Conservation (phyloP, 2,113 vertebrate genomes). For the Mormoops blainvillei region DNA sequence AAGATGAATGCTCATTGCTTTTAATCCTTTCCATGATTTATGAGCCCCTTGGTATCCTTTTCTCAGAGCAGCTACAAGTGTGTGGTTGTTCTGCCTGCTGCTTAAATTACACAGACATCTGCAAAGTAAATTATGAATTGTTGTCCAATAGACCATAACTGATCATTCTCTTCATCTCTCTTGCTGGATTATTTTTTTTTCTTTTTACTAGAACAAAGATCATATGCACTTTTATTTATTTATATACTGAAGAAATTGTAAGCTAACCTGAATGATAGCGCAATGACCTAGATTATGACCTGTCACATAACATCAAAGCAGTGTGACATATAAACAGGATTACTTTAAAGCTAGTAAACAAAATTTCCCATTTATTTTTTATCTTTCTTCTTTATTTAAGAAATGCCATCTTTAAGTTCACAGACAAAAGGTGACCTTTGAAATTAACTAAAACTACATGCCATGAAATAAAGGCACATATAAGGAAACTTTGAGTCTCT, state of each 20-base stretch:
- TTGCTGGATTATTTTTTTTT: conserved; percentile 31
- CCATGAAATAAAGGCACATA: background rate
- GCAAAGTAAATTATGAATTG: conserved; percentile 79
- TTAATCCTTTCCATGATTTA: conserved; percentile 90
- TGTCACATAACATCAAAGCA: conserved; percentile 13
- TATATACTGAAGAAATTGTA: conserved; percentile 35
- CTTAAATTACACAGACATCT: conserved; percentile 81
- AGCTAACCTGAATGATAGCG: conserved; percentile 28
- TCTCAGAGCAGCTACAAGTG: conserved; percentile 76
- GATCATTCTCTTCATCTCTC: conserved; percentile 56
- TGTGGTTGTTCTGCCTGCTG: conserved; percentile 69
- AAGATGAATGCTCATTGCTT: conserved; percentile 89
- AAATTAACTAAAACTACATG: conserved; percentile 5
- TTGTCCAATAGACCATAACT: conserved; percentile 66
- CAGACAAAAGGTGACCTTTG: conserved; percentile 37
- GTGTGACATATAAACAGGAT: background rate
- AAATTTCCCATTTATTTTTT: background rate
- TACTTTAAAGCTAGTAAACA: background rate
- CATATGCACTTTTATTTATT: background rate
- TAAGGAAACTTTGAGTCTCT: background rate
- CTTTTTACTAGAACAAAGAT: conserved; percentile 51
- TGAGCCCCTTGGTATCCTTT: conserved; percentile 76
- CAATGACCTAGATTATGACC: background rate
- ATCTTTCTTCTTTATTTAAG: background rate
- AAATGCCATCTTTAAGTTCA: background rate